Evolutionary conservation across 2,888 invertebrate species (phyloP).

Genomic region (Reticulitermes lucifugus): DNA sequence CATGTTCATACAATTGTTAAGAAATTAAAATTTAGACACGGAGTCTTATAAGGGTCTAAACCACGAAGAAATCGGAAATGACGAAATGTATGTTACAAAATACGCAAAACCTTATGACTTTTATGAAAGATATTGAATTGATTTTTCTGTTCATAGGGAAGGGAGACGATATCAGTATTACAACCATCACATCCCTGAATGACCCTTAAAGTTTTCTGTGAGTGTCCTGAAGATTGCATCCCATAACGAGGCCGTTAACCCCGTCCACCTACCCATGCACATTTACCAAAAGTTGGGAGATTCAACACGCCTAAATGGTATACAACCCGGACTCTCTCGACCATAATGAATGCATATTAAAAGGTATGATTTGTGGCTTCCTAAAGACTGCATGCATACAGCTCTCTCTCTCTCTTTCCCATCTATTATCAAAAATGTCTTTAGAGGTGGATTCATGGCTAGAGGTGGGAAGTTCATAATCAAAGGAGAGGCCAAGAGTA

Average conservation of each 20-base stretch:
- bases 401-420: neutral
- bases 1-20: neutral
- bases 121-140: neutral
- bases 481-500: neutral
- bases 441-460: neutral
- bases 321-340: neutral
- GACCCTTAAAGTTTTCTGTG: neutral
- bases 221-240: slow-evolving; percentile 18
- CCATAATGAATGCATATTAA: slow-evolving; percentile 30
- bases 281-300: neutral
- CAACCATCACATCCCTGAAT: neutral
- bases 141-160: neutral
- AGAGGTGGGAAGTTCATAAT: neutral
- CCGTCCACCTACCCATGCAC: neutral
- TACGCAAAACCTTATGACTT: neutral
- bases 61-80: too few species aligned
- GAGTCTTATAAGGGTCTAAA: too few species aligned
- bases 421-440: neutral
- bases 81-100: too few species aligned
- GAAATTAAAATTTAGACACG: neutral
- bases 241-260: neutral
- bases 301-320: neutral
- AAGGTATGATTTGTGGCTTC: slow-evolving; percentile 20
- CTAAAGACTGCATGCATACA: neutral
- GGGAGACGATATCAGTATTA: neutral